A percentile compares a stretch with the other conserved stretches of the same genome.
Evolutionary conservation across 2,888 invertebrate species (phyloP).

Genomic region (Graphium colonna): DNA sequence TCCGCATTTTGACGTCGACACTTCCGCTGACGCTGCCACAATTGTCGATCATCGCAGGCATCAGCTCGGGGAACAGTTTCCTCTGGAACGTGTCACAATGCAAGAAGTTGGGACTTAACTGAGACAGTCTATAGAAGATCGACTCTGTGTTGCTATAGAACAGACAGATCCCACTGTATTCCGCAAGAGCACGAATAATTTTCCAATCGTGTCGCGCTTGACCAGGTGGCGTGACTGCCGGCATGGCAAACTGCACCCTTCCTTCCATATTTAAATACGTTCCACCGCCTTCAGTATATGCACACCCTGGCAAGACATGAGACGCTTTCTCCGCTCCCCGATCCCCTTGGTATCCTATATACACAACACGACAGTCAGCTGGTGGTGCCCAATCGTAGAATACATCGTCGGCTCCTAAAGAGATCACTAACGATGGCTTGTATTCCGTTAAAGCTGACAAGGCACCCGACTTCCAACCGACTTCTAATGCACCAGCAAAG

Average conservation of each 20-base stretch:
- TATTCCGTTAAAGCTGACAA: conserved; percentile 74
- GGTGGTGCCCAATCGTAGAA: conserved; percentile 87
- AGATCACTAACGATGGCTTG: conserved; percentile 89
- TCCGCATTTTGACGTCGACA: conserved; percentile 49
- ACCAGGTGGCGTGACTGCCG: conserved; percentile 95
- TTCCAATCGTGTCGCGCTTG: conserved; percentile 98
- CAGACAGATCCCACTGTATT: conserved; percentile 48
- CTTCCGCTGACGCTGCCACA: conserved; percentile 1
- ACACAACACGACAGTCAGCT: conserved; percentile 89
- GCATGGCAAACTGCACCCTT: conserved; percentile 91
- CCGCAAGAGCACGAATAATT: conserved; percentile 83
- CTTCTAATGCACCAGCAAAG: conserved; percentile 95
- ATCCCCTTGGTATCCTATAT: conserved; percentile 97
- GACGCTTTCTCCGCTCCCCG: conserved; percentile 93
- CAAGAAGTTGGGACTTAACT: conserved; percentile 62
- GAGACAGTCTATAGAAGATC: conserved; percentile 46
- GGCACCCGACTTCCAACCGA: conserved; percentile 92
- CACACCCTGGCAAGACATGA: conserved; percentile 94
- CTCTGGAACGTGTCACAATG: conserved; percentile 46
- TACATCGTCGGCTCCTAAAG: conserved; percentile 95
- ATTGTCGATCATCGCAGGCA: conserved; percentile 32
- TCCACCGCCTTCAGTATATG: conserved; percentile 97
- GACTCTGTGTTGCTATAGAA: conserved; percentile 48
- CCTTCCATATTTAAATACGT: conserved; percentile 98
- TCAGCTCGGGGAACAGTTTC: conserved; percentile 43